Evolutionary conservation across 2,797 vertebrate genomes (phyloP).

Genomic region (Chiroxiphia lanceolata): DNA sequence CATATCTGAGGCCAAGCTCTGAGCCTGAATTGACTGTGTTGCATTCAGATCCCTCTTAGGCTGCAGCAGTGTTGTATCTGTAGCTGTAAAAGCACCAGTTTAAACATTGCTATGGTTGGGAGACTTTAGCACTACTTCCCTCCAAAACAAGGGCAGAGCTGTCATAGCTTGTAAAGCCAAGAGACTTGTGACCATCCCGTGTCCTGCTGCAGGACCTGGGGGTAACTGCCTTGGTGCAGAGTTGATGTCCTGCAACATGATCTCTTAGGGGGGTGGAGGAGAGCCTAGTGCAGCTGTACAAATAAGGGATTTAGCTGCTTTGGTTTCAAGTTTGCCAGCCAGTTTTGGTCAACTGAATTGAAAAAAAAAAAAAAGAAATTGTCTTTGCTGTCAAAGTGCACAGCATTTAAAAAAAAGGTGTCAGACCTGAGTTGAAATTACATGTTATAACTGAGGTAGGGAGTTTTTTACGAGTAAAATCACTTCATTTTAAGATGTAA

Average conservation of each 20-base stretch:
- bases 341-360: neutral
- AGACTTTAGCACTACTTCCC: neutral
- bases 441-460: neutral
- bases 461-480: neutral
- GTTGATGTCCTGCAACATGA: neutral
- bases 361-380: neutral
- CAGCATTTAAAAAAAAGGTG: neutral
- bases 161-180: neutral
- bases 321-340: constrained; percentile 3
- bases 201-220: neutral
- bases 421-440: neutral
- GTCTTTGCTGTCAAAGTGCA: neutral
- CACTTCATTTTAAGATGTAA: neutral
- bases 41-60: neutral
- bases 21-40: neutral
- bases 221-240: neutral
- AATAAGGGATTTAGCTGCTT: constrained; percentile 19
- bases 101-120: neutral
- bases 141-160: neutral
- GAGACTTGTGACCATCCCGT: neutral
- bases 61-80: neutral
- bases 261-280: neutral
- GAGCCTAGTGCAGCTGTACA: constrained; percentile 25
- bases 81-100: neutral
- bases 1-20: neutral